Percentiles rank a stretch among this genome's conserved stretches.
phyloP scores from a whole-genome alignment of 2,113 vertebrate species.

The Phoxinus phoxinus region DNA sequence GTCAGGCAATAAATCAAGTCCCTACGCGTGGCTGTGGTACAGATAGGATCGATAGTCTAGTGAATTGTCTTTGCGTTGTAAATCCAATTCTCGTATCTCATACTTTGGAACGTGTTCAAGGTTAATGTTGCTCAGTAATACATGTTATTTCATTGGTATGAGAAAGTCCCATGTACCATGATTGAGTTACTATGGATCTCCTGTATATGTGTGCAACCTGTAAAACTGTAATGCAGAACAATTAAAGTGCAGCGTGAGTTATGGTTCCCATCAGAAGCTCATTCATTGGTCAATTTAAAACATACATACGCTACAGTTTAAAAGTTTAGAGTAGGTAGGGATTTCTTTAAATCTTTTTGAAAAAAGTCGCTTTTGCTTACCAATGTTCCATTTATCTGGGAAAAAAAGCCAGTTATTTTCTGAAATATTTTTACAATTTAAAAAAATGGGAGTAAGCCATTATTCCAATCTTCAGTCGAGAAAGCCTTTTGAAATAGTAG shows the following conservation, averaged over 20 bases:
- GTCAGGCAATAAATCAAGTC: slow-evolving; percentile 49
- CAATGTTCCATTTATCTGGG: not conserved
- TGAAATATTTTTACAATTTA: no score
- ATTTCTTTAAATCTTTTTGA: not conserved
- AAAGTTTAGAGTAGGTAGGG: not conserved
- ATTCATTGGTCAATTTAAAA: slow-evolving; percentile 2
- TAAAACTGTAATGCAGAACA: not conserved
- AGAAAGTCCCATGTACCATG: not conserved
- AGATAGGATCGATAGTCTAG: slow-evolving; percentile 53
- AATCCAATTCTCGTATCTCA: slow-evolving; percentile 40
- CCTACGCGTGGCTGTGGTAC: slow-evolving; percentile 33
- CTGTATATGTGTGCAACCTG: not conserved
- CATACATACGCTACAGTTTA: not conserved
- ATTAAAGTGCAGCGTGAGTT: not conserved
- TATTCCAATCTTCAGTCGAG: no score
- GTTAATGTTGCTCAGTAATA: slow-evolving; percentile 47
- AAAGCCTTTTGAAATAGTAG: no score
- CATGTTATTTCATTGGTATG: slow-evolving; percentile 15
- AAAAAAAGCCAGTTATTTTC: not conserved
- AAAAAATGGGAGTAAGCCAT: no score
- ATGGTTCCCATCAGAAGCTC: not conserved
- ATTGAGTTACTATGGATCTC: slow-evolving; percentile 5
- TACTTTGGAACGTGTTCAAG: slow-evolving; percentile 43
- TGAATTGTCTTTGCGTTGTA: slow-evolving; percentile 52
- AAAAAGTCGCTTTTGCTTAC: not conserved